phyloP scores from a whole-genome alignment of 2,797 vertebrate genomes.

The Anguilla megastoma region DNA sequence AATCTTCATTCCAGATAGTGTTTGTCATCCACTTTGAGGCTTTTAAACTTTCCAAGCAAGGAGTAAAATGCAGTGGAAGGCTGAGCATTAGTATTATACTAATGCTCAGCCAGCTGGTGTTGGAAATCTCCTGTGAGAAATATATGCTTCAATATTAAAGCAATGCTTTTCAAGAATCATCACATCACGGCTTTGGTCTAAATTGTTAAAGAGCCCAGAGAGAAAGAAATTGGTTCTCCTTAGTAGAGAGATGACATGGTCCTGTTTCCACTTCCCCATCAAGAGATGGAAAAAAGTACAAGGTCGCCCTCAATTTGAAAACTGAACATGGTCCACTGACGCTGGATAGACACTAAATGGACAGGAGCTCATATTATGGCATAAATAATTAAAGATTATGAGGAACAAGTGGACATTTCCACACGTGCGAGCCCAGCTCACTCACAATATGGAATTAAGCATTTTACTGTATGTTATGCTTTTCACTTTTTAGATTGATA shows the following conservation, averaged over 20 bases:
- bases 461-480: neutral
- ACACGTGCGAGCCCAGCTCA: neutral
- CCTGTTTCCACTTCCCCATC: conserved; percentile 2
- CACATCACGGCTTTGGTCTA: conserved; percentile 27
- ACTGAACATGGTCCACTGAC: neutral
- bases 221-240: conserved; percentile 19
- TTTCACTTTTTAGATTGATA: neutral
- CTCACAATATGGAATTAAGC: neutral
- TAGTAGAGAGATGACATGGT: conserved; percentile 26
- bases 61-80: neutral
- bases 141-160: neutral
- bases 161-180: conserved; percentile 6
- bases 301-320: neutral
- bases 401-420: neutral
- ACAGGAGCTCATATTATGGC: neutral
- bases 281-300: neutral
- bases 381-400: neutral
- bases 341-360: neutral
- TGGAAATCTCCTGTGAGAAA: neutral
- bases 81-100: neutral
- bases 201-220: conserved; percentile 37
- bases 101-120: neutral
- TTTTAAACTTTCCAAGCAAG: neutral
- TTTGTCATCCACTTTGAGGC: neutral
- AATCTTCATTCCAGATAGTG: neutral